Percentiles rank a stretch among this genome's conserved stretches.
phyloP scores from a whole-genome alignment of 2,113 vertebrate genomes.

The Thryonomys swinderianus region DNA sequence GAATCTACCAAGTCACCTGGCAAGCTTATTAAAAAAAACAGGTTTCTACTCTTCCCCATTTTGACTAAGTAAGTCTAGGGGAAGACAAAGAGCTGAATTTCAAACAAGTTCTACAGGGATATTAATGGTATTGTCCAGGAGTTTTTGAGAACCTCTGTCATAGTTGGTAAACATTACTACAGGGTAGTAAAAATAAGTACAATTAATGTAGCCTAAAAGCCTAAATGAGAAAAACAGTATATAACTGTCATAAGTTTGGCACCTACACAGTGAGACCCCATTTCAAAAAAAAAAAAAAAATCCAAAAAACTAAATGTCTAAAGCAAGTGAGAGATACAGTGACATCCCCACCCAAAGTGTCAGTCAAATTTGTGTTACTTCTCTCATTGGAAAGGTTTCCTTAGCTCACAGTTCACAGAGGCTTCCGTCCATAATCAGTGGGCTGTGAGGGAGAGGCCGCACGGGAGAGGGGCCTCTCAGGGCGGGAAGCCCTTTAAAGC shows the following conservation, averaged over 20 bases:
- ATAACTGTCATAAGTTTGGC: neutral
- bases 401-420: too few species aligned
- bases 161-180: neutral
- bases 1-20: neutral
- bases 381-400: too few species aligned
- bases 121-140: neutral
- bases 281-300: neutral
- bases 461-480: too few species aligned
- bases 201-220: constrained; percentile 6
- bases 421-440: too few species aligned
- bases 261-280: neutral
- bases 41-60: neutral
- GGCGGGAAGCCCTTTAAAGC: too few species aligned
- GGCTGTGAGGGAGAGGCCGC: too few species aligned
- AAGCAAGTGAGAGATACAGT: neutral
- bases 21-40: neutral
- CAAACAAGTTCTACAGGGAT: constrained; percentile 21
- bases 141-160: neutral
- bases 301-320: neutral
- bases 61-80: neutral
- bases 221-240: neutral
- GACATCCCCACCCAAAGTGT: neutral
- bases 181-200: constrained; percentile 19
- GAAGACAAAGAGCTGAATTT: neutral
- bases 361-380: neutral